Evolutionary conservation across 2,113 vertebrate genomes (phyloP), one percentile per base, ranked within the genome.

Genomic region (Callaeas wilsoni): DNA sequence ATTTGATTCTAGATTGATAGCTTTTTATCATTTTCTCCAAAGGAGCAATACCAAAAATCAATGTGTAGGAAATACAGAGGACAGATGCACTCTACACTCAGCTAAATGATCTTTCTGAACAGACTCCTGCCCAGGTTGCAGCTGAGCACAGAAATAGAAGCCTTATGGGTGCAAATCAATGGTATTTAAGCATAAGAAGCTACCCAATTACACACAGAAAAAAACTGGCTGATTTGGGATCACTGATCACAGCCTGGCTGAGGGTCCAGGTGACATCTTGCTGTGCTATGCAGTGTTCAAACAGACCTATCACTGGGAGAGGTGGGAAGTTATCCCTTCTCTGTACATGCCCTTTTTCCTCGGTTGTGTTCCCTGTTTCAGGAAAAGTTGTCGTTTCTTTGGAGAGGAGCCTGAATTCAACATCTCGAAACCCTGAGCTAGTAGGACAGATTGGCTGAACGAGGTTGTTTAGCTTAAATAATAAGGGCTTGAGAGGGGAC

Each of bases 381-480:
- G 69, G n/a, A 68, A 41, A 91, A 46, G 42, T 33, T 74, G 23
- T 47, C 0, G 0, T 15, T 86, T 62, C 15, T 68, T 94, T 81
- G 60, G 64, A 55, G 41, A 84, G 37, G 17, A 53, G 25, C 16
- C 55, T 63, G 52, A 59, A 55, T 12, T 32, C 42, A 46, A 55
- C 49, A 57, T 16, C 68, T 84, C 68, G 41, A 81, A 86, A 78
- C 44, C 13, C 18, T 0, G 2, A 81, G 35, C 83, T 89, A 49
- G 52, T 76, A 75, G 73, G 84, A 78, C 42, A 84, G 83, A 56
- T 68, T 47, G 84, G 64, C 57, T 29, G 55, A 70, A 47, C 0
- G 0, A 77, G 47, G 73, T 49, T 95, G 76, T 94, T 96, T 94
- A 89, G 94, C 60, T 86, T 89, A 87, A 97, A 87, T 84, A 87